These are phyloP conservation scores for Diadumene lineata DNA, from an alignment of 92 coral and sea anemone genomes.

Conservation along the genomic window DNA sequence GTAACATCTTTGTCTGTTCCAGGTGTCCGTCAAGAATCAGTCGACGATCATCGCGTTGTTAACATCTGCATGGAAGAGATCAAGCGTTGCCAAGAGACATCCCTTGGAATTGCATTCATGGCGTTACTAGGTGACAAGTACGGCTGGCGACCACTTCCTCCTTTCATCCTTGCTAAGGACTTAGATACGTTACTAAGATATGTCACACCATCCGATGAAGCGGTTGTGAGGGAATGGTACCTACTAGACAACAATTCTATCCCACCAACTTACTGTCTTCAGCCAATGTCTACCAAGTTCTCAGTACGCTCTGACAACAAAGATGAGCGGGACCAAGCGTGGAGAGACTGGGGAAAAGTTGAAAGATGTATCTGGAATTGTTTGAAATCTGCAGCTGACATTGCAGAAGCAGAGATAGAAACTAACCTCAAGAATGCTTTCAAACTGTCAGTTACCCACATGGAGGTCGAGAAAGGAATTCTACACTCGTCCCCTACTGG, in stretches of 20 bases:
- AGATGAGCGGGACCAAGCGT: conserved; percentile 50
- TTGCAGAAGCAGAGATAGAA: conserved; percentile 38
- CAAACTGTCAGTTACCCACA: conserved; percentile 55
- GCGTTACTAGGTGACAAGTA: conserved; percentile 67
- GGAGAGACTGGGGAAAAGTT: conserved; percentile 54
- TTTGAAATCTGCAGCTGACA: conserved; percentile 52
- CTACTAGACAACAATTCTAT: conserved; percentile 51
- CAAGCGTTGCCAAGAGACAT: conserved; percentile 60
- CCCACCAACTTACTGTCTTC: conserved; percentile 43
- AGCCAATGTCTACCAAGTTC: conserved; percentile 60
- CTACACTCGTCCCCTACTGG: conserved; percentile 33
- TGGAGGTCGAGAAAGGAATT: conserved; percentile 62
- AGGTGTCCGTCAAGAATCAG: conserved; percentile 69
- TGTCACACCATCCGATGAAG: conserved; percentile 45
- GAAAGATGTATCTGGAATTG: conserved; percentile 47
- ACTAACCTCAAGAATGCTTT: conserved; percentile 44
- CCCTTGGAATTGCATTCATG: conserved; percentile 55
- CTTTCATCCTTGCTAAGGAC: conserved; percentile 48
- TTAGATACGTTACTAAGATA: conserved; percentile 35
- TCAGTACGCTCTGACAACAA: conserved; percentile 41
- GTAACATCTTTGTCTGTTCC: neutral
- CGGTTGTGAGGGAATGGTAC: conserved; percentile 46
- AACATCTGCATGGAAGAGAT: conserved; percentile 68
- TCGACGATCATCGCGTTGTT: conserved; percentile 61
- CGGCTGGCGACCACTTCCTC: conserved; percentile 64